These are phyloP conservation scores for Drosophila melanica DNA, from an alignment of 1,140 invertebrate species.

Conservation along the genomic window DNA sequence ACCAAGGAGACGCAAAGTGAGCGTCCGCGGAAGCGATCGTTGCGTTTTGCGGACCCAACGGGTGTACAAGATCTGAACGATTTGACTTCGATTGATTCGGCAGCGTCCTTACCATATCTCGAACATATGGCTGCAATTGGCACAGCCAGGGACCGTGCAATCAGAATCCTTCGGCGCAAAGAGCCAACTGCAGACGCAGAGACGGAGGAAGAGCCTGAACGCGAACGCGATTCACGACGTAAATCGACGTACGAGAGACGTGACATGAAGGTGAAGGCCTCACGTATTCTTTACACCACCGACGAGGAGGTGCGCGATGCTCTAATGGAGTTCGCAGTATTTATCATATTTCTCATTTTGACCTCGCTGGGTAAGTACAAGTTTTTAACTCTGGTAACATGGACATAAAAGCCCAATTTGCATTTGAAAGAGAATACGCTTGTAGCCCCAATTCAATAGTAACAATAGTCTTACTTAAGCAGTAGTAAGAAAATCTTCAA, in stretches of 20 bases:
- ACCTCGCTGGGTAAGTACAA: conserved; percentile 66
- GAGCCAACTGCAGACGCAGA: too few species aligned
- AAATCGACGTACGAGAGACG: not conserved
- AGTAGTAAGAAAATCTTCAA: not conserved
- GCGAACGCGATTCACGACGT: too few species aligned
- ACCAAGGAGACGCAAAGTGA: not conserved
- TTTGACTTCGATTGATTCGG: too few species aligned
- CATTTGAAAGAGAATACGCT: too few species aligned
- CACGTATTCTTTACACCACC: conserved; percentile 53
- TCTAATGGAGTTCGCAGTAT: conserved; percentile 64
- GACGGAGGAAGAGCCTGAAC: too few species aligned
- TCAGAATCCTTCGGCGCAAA: too few species aligned
- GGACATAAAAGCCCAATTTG: too few species aligned
- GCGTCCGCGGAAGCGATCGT: not conserved
- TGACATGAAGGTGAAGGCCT: conserved; percentile 10
- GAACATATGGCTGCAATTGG: too few species aligned
- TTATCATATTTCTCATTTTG: conserved; percentile 69
- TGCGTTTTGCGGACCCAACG: not conserved
- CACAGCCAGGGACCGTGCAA: too few species aligned
- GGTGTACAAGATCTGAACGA: not conserved
- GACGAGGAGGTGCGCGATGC: conserved; percentile 71
- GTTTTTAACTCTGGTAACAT: too few species aligned
- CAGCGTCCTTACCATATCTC: not conserved
- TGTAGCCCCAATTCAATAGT: too few species aligned
- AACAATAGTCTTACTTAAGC: not conserved